Evolutionary conservation across 30 jellyfish, hydroid and myxozoan genomes (phyloP).

Genomic region (Cassiopea andromeda): DNA sequence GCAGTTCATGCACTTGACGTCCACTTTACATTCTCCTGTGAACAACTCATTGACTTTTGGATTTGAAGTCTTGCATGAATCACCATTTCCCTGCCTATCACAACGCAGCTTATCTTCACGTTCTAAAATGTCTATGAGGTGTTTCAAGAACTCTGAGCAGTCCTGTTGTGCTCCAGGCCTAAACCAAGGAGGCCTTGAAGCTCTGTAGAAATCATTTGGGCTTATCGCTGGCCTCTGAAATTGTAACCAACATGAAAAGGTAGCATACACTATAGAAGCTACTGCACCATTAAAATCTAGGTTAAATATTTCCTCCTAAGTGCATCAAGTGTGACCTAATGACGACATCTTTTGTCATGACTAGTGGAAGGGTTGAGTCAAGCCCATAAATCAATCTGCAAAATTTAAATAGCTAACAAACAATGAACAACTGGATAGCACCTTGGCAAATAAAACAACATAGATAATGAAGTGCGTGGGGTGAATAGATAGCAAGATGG

Average conservation of each 20-base stretch:
- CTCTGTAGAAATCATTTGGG: slow-evolving; percentile 69
- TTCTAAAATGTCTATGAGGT: slow-evolving; percentile 73
- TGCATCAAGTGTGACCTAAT: too few species aligned
- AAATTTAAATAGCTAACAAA: too few species aligned
- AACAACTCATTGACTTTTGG: slow-evolving; percentile 42
- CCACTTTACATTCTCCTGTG: slow-evolving; percentile 76
- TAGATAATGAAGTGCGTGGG: too few species aligned
- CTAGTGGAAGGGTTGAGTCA: too few species aligned
- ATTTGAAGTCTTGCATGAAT: background rate
- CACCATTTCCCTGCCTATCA: background rate
- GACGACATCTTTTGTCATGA: too few species aligned
- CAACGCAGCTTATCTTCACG: slow-evolving; percentile 63
- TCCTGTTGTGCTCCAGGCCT: slow-evolving; percentile 93
- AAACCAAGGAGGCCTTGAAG: slow-evolving; percentile 95
- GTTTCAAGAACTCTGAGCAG: slow-evolving; percentile 93
- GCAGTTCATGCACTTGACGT: slow-evolving; percentile 79
- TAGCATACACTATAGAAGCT: too few species aligned
- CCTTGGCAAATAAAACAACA: too few species aligned
- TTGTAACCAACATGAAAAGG: background rate
- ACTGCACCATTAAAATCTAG: too few species aligned
- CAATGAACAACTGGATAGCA: too few species aligned
- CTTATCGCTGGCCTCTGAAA: slow-evolving; percentile 85
- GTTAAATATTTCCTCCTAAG: too few species aligned
- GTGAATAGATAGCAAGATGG: too few species aligned
- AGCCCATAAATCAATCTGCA: too few species aligned